These are phyloP conservation scores for Pangasianodon gigas DNA, from an alignment of 2,113 vertebrate species.

Conservation along the genomic window DNA sequence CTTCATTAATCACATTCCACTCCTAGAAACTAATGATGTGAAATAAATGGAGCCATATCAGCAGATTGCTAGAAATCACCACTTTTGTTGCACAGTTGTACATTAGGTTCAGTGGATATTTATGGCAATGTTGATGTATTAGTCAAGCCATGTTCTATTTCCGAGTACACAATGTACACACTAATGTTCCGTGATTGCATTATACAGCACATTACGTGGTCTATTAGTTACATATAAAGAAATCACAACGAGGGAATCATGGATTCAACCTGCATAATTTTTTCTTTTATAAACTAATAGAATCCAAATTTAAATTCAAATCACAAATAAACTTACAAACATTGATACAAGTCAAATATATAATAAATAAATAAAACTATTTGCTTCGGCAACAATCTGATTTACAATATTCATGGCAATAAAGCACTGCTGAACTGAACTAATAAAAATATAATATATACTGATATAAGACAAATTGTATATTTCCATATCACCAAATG, in stretches of 20 bases:
- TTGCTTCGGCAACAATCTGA: too few relatives aligned
- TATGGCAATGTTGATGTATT: neutral
- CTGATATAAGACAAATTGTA: neutral
- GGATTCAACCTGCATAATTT: neutral
- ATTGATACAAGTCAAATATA: neutral
- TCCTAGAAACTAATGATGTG: neutral
- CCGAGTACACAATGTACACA: neutral
- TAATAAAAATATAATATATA: too few relatives aligned
- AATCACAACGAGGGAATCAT: neutral
- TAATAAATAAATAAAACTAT: too few relatives aligned
- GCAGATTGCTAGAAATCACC: neutral
- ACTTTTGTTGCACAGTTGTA: neutral
- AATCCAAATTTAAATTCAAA: neutral
- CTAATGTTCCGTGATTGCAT: neutral
- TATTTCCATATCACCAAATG: neutral
- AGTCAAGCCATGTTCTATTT: neutral
- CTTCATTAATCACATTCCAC: slow-evolving; percentile 3
- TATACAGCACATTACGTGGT: neutral
- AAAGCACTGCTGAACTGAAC: too few relatives aligned
- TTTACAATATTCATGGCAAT: too few relatives aligned
- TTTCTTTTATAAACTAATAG: neutral
- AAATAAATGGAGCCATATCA: neutral
- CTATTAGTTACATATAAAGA: neutral
- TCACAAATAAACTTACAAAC: neutral
- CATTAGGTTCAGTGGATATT: neutral